Percentiles rank a stretch among this genome's conserved stretches.
Conservation (phyloP, 2,888 invertebrate species). For the Axea sp. region DNA sequence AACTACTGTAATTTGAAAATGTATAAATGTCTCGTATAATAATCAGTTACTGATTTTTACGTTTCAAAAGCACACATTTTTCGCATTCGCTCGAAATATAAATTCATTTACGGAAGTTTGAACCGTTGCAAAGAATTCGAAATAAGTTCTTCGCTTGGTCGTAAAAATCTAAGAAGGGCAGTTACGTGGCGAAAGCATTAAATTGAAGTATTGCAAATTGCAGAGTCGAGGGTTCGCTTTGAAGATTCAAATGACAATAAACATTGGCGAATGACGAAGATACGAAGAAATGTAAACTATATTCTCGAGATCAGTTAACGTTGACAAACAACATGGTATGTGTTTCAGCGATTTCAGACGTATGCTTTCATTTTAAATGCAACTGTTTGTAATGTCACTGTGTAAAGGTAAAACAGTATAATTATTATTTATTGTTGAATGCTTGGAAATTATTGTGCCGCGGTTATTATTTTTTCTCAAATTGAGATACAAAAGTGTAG, state of each 20-base stretch:
- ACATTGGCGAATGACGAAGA: constrained; percentile 3
- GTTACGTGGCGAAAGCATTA: constrained; percentile 33
- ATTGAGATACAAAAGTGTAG: constrained; percentile 35
- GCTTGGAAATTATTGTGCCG: constrained; percentile 36
- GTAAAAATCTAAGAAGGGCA: constrained; percentile 33
- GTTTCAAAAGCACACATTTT: not conserved
- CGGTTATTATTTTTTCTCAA: constrained; percentile 18
- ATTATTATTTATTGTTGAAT: constrained; percentile 19
- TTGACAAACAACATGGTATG: constrained; percentile 17
- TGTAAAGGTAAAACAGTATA: constrained; percentile 1
- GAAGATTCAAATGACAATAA: constrained; percentile 47
- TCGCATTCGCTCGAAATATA: not conserved
- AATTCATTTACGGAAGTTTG: constrained; percentile 11
- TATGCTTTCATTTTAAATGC: constrained; percentile 23
- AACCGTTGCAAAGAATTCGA: constrained; percentile 15
- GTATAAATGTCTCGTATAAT: no score
- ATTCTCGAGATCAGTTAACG: constrained; percentile 14
- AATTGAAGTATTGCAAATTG: constrained; percentile 52
- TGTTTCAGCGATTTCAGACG: not conserved
- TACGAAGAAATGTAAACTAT: constrained; percentile 27
- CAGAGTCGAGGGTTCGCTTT: constrained; percentile 25
- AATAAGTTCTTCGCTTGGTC: constrained; percentile 26
- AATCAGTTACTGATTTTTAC: not conserved
- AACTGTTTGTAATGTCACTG: constrained; percentile 9
- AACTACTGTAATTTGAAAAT: constrained; percentile 1